Evolutionary conservation across 2,888 invertebrate species (phyloP).

Genomic region (Trypoxylon attenuatum): DNA sequence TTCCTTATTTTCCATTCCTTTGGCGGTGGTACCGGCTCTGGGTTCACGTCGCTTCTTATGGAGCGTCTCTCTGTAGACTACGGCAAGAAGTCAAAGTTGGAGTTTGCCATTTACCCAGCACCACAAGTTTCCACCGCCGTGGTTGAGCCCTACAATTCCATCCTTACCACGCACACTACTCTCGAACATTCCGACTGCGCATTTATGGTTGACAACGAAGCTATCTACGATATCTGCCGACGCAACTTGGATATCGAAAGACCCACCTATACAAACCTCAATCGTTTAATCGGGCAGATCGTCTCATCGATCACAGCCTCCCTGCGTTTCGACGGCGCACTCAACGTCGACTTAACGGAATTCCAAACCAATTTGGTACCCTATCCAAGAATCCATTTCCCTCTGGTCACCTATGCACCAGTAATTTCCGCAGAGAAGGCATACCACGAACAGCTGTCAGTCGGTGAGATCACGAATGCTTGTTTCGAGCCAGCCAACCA

Average conservation of each 20-base stretch:
- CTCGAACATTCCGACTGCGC: conserved; percentile 92
- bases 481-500: conserved; percentile 98
- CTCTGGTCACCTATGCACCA: conserved; percentile 92
- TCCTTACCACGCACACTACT: conserved; percentile 96
- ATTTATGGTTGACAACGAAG: conserved; percentile 95
- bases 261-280: conserved; percentile 98
- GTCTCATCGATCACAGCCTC: conserved; percentile 95
- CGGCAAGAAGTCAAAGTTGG: conserved; percentile 96
- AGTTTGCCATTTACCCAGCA: conserved; percentile 94
- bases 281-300: conserved; percentile 96
- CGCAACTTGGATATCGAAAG: conserved; percentile 96
- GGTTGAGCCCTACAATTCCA: conserved; percentile 98
- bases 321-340: conserved; percentile 90
- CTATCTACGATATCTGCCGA: conserved; percentile 94
- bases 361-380: conserved; percentile 95
- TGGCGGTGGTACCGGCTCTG: conserved; percentile 94
- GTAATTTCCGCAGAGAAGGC: conserved; percentile 96
- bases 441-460: conserved; percentile 93
- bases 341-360: conserved; percentile 92
- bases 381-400: conserved; percentile 93
- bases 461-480: conserved; percentile 94
- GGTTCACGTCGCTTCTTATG: conserved; percentile 96
- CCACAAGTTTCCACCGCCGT: conserved; percentile 93
- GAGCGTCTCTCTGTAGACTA: conserved; percentile 97
- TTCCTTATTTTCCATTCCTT: conserved; percentile 98